These are phyloP conservation scores for Hystrix brachyura DNA, from an alignment of 2,113 vertebrate genomes.

Conservation along the genomic window DNA sequence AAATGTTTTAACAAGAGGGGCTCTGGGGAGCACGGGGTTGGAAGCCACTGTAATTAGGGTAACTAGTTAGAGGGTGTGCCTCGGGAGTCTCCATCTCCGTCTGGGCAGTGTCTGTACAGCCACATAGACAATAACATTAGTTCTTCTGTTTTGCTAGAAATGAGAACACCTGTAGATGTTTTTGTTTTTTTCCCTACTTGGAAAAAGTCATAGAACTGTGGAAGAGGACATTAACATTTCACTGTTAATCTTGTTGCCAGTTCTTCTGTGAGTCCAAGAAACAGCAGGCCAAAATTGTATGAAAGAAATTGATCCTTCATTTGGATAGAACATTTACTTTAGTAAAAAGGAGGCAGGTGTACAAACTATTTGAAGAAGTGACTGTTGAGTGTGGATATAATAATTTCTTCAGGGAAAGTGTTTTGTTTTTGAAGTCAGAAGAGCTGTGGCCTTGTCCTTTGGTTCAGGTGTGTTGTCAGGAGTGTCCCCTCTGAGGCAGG, in stretches of 20 bases:
- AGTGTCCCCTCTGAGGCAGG: neutral
- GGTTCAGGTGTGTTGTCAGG: neutral
- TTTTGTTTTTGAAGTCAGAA: neutral
- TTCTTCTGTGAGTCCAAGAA: neutral
- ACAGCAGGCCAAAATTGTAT: neutral
- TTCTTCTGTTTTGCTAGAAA: constrained; percentile 28
- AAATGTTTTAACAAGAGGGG: neutral
- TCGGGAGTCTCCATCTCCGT: neutral
- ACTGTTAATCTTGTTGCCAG: neutral
- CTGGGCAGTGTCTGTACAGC: neutral
- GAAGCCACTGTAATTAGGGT: neutral
- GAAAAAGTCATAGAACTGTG: neutral
- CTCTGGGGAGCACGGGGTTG: neutral
- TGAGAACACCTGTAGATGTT: neutral
- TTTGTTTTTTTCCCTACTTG: neutral
- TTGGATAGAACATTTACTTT: constrained; percentile 28
- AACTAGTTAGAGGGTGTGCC: neutral
- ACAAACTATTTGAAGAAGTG: constrained; percentile 11
- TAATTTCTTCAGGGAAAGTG: neutral
- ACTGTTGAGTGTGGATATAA: neutral
- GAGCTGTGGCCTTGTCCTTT: neutral
- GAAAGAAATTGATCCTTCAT: constrained; percentile 9
- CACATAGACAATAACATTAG: neutral
- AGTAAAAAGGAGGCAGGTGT: constrained; percentile 10
- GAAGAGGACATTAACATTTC: neutral